A percentile compares a stretch with the other conserved stretches of the same genome.
Evolutionary conservation across 2,797 vertebrate genomes (phyloP).

Genomic region (Lacerta agilis): DNA sequence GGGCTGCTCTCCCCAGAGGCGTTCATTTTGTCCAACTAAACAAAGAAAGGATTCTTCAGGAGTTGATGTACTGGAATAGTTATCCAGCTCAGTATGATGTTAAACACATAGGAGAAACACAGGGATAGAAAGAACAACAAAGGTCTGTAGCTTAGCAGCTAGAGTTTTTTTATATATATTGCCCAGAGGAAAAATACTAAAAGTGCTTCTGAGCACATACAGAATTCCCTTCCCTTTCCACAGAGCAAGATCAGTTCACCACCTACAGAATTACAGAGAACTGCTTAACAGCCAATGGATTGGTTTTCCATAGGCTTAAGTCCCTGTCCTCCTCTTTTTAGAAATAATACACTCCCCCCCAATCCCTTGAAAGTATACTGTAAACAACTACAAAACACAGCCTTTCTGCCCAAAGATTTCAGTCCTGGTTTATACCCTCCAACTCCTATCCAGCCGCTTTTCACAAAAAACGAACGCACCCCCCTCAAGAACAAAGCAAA

Average conservation of each 20-base stretch:
- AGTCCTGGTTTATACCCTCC: not conserved
- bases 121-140: not conserved
- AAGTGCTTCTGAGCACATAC: not conserved
- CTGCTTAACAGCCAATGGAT: not conserved
- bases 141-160: not conserved
- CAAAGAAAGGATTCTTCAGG: not conserved
- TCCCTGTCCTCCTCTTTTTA: not conserved
- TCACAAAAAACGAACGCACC: not conserved
- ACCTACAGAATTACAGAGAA: not conserved
- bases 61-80: not conserved
- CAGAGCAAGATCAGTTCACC: not conserved
- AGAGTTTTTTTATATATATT: not conserved
- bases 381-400: not conserved
- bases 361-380: not conserved
- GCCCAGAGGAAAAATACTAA: not conserved
- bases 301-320: not conserved
- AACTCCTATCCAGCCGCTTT: not conserved
- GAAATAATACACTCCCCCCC: not conserved
- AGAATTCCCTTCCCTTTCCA: not conserved
- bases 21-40: not conserved
- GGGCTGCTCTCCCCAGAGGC: not conserved
- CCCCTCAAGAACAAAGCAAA: too few relatives aligned
- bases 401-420: not conserved
- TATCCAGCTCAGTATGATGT: not conserved
- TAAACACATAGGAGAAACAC: not conserved